Conservation (phyloP, 1,140 invertebrate species). For the Bombus huntii region DNA sequence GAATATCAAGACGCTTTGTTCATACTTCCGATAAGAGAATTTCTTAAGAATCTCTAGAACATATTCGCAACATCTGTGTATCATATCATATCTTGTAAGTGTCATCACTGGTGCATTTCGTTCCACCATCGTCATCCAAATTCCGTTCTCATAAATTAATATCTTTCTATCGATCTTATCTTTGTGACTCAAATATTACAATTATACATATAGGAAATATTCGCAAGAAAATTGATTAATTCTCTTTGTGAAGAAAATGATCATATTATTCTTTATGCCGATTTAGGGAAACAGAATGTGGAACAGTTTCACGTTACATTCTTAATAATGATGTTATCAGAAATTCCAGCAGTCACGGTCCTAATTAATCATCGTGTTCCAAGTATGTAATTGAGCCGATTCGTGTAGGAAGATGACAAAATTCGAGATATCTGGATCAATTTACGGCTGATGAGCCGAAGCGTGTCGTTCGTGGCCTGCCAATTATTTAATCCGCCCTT, state of each 20-base stretch:
- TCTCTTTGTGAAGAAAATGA: not conserved
- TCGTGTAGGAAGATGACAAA: conserved; percentile 43
- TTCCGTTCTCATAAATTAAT: not conserved
- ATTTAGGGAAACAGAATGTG: not conserved
- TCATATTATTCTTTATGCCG: not conserved
- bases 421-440: conserved; percentile 48
- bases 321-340: conserved; percentile 14
- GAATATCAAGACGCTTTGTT: too few species aligned
- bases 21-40: too few species aligned
- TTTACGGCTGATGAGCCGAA: conserved; percentile 38
- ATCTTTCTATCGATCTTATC: not conserved
- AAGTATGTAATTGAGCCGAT: conserved; percentile 1
- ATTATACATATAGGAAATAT: not conserved
- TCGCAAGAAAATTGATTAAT: not conserved
- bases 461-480: not conserved
- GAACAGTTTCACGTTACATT: not conserved
- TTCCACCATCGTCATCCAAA: not conserved
- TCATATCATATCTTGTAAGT: too few species aligned
- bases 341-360: conserved; percentile 11
- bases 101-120: not conserved
- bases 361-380: conserved; percentile 28
- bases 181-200: not conserved
- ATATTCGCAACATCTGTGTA: too few species aligned
- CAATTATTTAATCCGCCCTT: conserved; percentile 49
- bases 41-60: too few species aligned